Evolutionary conservation across 2,888 invertebrate species (phyloP), one percentile per base, ranked within the genome.

Genomic region (Parnassius apollo): DNA sequence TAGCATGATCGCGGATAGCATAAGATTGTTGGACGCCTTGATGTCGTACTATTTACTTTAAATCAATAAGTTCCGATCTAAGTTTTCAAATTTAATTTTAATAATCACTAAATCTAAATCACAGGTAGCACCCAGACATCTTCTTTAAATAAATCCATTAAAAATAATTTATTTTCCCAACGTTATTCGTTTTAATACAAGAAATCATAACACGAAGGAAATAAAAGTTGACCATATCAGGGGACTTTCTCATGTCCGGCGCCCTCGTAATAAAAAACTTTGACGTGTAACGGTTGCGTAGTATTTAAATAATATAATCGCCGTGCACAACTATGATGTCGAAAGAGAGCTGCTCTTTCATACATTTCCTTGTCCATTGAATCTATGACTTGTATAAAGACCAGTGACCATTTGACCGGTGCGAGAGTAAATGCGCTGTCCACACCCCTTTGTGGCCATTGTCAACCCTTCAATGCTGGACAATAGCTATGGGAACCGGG

Each of bases 271-370:
- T 80, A 83, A 83, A 82, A 83, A 81, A 82, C 73, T 78, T 84
- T 88, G 88, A 88, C 86, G 82, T 68, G 73, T 91, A 90, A 91
- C 90, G 88, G 90, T 83, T 83, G 78, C 78, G 69, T 75, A 72
- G 80, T 74, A 86, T 89, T 89, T 88, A 86, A 88, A 90, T 90
- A 90, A 88, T 88, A 85, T 86, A 88, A 87, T 87, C 87, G 86
- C 77, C 78, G 75, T 72, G 65, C 75, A 71, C 73, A 79, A 77
- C 79, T 81, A 80, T 75, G 76, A 75, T 73, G 69, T 65, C 69
- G 71, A 72, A 87, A 86, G 88, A 86, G 87, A 88, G 87, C 79
- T 77, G 76, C 80, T 80, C 81, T 85, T 89, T 89, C 88, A 89
- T 86, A 82, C 83, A 82, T 88, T 89, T 90, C 90, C 86, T 87